phyloP scores from a whole-genome alignment of 2,888 invertebrate genomes.

The Liposcelis brunnea region DNA sequence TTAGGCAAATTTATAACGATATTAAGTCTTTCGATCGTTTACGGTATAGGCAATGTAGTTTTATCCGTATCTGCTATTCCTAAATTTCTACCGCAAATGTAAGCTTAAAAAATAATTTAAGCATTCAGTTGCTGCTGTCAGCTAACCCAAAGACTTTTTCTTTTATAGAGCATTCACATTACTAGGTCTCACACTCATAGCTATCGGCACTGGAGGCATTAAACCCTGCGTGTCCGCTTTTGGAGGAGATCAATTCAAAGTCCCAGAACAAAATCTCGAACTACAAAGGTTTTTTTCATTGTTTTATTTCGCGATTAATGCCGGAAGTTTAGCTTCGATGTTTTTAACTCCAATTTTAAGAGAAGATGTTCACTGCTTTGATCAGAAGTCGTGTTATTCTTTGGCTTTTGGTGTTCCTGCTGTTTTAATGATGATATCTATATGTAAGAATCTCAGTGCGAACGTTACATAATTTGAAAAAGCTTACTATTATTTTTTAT shows the following conservation, averaged over 20 bases:
- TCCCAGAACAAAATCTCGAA: conserved; percentile 26
- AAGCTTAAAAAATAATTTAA: conserved; percentile 29
- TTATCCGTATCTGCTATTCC: conserved; percentile 20
- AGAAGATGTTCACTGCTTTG: conserved; percentile 25
- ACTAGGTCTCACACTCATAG: conserved; percentile 32
- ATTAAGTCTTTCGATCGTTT: conserved; percentile 56
- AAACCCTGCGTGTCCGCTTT: conserved; percentile 41
- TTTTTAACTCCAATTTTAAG: conserved; percentile 34
- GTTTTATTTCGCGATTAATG: conserved; percentile 30
- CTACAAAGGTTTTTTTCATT: conserved; percentile 34
- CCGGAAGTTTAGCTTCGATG: conserved; percentile 33
- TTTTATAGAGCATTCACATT: conserved; percentile 25
- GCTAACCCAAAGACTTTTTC: too few species aligned
- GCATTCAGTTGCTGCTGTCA: conserved; percentile 19
- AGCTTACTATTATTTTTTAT: conserved; percentile 6
- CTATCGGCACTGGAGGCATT: conserved; percentile 37
- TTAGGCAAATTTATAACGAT: conserved; percentile 87
- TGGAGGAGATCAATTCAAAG: conserved; percentile 36
- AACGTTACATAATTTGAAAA: too few species aligned
- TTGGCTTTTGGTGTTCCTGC: conserved; percentile 37
- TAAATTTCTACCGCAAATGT: conserved; percentile 33
- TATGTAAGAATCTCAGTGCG: conserved; percentile 23
- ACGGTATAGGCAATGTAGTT: conserved; percentile 19
- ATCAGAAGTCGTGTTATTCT: conserved; percentile 28
- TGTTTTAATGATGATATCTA: conserved; percentile 29